Evolutionary conservation across 2,797 vertebrate species (phyloP).

Genomic region (Onychomys leucogaster): DNA sequence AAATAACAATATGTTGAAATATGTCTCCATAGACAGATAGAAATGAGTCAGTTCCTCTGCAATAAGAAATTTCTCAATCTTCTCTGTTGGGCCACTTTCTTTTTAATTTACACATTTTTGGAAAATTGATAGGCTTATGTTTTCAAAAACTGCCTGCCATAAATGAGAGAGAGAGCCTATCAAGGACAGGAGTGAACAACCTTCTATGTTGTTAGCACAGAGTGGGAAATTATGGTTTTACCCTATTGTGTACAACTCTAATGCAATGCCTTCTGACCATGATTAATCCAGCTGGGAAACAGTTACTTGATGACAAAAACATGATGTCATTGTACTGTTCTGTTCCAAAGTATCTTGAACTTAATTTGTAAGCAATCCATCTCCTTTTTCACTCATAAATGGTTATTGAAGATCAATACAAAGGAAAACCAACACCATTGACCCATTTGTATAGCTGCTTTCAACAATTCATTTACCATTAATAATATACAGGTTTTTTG

Average conservation of each 20-base stretch:
- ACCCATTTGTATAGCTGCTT: neutral
- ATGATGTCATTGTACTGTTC: neutral
- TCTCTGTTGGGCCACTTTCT: neutral
- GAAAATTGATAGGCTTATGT: neutral
- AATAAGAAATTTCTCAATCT: neutral
- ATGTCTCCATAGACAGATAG: neutral
- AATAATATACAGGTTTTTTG: neutral
- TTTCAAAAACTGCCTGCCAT: neutral
- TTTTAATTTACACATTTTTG: neutral
- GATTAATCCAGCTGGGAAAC: neutral
- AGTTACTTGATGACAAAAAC: neutral
- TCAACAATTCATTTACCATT: neutral
- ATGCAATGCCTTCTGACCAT: neutral
- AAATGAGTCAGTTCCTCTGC: neutral
- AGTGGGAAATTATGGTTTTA: neutral
- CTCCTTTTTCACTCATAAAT: neutral
- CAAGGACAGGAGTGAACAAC: neutral
- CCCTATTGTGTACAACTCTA: neutral
- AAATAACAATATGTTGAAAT: neutral
- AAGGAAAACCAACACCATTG: neutral
- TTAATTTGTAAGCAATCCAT: neutral
- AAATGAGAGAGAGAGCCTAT: neutral
- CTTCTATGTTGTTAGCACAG: neutral
- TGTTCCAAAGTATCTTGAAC: conserved; percentile 13
- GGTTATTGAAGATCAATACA: neutral